Percentiles rank a stretch among this genome's conserved stretches.
phyloP scores from a whole-genome alignment of 2,113 vertebrate species.

The Mus pahari region DNA sequence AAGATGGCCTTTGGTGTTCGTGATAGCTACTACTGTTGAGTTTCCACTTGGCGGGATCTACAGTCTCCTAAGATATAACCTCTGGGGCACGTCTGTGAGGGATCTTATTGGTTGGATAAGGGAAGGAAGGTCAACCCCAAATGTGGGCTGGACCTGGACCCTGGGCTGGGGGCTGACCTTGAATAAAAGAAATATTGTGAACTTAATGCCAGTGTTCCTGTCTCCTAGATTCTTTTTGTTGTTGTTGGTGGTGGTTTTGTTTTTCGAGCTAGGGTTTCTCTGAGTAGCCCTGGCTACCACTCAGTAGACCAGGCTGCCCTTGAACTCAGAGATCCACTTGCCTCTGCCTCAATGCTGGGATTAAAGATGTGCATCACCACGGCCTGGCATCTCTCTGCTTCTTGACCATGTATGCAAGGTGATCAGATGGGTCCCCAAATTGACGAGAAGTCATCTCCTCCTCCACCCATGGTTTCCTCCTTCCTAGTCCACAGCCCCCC shows the following conservation, averaged over 20 bases:
- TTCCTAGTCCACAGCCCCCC: background rate
- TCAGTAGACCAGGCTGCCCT: background rate
- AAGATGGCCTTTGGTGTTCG: background rate
- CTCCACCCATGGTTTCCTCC: background rate
- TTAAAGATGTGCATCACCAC: background rate
- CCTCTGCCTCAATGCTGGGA: background rate
- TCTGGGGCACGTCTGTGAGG: background rate
- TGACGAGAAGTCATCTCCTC: background rate
- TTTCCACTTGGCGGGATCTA: background rate
- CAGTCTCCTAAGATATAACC: background rate
- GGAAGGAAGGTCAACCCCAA: background rate
- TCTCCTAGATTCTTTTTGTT: background rate
- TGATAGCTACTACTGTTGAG: background rate
- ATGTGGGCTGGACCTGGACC: background rate
- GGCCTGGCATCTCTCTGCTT: background rate
- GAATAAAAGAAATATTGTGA: background rate
- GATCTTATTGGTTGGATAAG: background rate
- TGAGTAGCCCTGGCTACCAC: background rate
- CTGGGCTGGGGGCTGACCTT: background rate
- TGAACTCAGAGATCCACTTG: background rate
- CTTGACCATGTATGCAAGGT: background rate
- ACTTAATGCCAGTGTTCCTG: background rate
- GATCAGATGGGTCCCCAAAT: background rate
- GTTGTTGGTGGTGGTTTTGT: background rate
- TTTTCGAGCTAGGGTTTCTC: background rate